These are phyloP conservation scores for Paramormyrops kingsleyae DNA, from an alignment of 2,113 vertebrate species.

Conservation along the genomic window DNA sequence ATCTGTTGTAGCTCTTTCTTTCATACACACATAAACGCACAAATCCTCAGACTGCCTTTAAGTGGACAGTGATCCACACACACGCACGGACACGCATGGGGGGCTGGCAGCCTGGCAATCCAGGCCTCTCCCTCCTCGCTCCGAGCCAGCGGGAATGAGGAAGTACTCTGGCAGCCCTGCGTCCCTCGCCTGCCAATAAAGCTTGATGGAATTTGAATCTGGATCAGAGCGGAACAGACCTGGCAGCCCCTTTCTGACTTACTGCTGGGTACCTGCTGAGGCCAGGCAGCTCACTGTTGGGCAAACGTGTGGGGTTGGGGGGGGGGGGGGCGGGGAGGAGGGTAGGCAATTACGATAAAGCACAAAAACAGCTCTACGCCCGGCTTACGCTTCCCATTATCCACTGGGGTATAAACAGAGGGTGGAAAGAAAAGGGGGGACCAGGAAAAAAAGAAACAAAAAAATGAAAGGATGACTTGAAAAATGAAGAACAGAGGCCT, in stretches of 20 bases:
- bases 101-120: neutral
- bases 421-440: neutral
- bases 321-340: neutral
- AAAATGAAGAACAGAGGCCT: constrained; percentile 7
- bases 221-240: constrained; percentile 8
- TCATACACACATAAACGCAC: neutral
- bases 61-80: constrained; percentile 3
- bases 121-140: neutral
- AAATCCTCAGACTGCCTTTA: neutral
- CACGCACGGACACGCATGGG: neutral
- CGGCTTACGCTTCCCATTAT: neutral
- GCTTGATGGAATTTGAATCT: constrained; percentile 17
- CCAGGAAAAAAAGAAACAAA: neutral
- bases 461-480: neutral
- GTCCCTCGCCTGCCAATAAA: neutral
- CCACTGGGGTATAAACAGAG: neutral
- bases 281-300: constrained; percentile 3
- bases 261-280: constrained; percentile 16
- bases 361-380: neutral
- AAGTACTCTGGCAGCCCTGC: neutral
- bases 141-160: constrained; percentile 10
- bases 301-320: neutral
- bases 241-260: constrained; percentile 16
- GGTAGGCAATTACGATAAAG: neutral
- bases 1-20: neutral